Conservation (phyloP, 2,797 vertebrate genomes). For the Centropyge bicolor region DNA sequence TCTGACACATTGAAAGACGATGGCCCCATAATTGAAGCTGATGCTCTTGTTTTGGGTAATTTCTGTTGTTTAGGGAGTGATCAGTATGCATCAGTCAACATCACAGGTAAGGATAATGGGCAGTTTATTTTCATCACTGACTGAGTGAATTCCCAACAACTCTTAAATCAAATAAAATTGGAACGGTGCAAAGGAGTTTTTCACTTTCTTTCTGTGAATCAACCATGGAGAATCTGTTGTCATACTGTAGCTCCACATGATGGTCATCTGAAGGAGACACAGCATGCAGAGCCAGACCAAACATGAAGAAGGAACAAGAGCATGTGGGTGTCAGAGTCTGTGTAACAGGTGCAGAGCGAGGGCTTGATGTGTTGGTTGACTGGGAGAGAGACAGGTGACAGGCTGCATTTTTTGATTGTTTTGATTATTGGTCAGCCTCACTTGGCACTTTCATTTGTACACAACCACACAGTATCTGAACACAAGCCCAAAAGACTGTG, state of each 20-base stretch:
- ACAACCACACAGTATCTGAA: no score
- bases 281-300: slow-evolving; percentile 7
- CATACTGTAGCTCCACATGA: background rate
- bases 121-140: background rate
- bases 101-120: background rate
- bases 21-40: background rate
- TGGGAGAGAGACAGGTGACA: no score
- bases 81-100: background rate
- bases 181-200: background rate
- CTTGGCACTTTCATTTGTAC: no score
- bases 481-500: no score
- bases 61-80: background rate
- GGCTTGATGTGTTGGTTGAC: no score
- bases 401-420: no score
- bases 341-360: background rate
- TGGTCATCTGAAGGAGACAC: background rate
- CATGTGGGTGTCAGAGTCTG: background rate
- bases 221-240: background rate
- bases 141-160: background rate
- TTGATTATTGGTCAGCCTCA: no score
- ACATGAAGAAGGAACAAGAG: slow-evolving; percentile 2
- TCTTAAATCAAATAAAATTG: background rate
- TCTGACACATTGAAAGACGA: background rate
- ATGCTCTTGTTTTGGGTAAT: background rate
- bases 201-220: background rate